Evolutionary conservation across 2,113 vertebrate genomes (phyloP), one percentile per base, ranked within the genome.

Genomic region (Odobenus rosmarus): DNA sequence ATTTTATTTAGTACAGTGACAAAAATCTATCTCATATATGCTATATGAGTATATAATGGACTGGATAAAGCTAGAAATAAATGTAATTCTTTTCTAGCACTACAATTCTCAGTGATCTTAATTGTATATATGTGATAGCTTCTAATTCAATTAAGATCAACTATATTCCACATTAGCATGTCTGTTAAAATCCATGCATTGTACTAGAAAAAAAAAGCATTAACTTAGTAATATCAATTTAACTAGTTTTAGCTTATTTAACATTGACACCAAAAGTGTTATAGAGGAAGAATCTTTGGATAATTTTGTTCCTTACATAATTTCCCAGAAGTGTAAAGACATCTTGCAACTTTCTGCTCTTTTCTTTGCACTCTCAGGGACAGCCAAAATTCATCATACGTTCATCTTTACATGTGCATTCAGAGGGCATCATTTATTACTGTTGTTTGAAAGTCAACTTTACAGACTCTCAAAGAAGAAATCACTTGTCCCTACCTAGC

Each of bases 211-310:
- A 85, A 85, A 98, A 97, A 95, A 85, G 59, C 90, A 87, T 98
- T 98, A 97, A 92, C 98, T 98, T 97, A 95, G 76, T 97, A 97
- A 97, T 98, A 98, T 64, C 64, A 98, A 88, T 98, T 98, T 98
- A 98, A 96, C 87, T 98, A 98, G 80, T 98, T 98, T 98, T 98
- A 98, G 89, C 90, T 98, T 96, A 98, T 97, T 98, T 98, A 98
- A 98, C 87, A 87, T 98, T 98, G 93, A 96, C 96, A 98, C 88
- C 71, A 98, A 95, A 88, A 95, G 81, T 90, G 81, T 93, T 97
- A 93, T 36, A 93, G 89, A 98, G 85, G 31, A 94, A 98, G 81
- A 97, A 86, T 62, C 71, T 98, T 90, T 97, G 53, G 82, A 76
- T 97, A 80, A 26, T 95, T 97, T 97, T 97, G 84, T 96, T 97